Evolutionary conservation across 2,888 invertebrate genomes (phyloP).

Genomic region (Acleris cristana): DNA sequence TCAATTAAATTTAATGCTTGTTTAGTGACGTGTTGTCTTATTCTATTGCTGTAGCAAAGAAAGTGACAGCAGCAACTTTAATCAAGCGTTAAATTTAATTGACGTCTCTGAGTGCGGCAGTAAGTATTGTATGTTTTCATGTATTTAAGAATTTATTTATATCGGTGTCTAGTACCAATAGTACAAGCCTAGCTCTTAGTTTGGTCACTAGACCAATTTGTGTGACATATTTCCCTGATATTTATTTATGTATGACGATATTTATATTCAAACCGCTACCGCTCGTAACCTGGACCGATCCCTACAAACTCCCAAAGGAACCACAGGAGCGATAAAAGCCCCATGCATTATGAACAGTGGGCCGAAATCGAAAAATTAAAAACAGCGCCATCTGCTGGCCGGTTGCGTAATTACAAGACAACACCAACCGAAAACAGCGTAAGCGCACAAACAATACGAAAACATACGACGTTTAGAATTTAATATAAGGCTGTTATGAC

Average conservation of each 20-base stretch:
- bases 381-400: conserved; percentile 77
- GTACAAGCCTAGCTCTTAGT: too few relatives aligned
- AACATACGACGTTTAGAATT: not conserved
- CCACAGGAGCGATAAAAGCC: conserved; percentile 81
- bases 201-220: too few relatives aligned
- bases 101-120: too few relatives aligned
- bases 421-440: conserved; percentile 18
- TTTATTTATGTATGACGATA: not conserved
- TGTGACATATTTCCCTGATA: too few relatives aligned
- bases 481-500: conserved; percentile 56
- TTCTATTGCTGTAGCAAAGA: too few relatives aligned
- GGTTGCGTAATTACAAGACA: conserved; percentile 43
- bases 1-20: too few relatives aligned
- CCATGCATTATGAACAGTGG: conserved; percentile 79
- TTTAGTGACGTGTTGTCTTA: too few relatives aligned
- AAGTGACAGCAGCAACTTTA: too few relatives aligned
- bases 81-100: too few relatives aligned
- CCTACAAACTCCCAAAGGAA: conserved; percentile 72
- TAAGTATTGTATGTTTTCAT: too few relatives aligned
- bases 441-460: not conserved
- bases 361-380: conserved; percentile 84
- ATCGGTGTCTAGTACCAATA: too few relatives aligned
- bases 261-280: conserved; percentile 43
- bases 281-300: conserved; percentile 41
- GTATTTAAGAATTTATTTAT: too few relatives aligned